Conservation (phyloP, 2,113 vertebrate species). For the Chrysochloris asiatica region DNA sequence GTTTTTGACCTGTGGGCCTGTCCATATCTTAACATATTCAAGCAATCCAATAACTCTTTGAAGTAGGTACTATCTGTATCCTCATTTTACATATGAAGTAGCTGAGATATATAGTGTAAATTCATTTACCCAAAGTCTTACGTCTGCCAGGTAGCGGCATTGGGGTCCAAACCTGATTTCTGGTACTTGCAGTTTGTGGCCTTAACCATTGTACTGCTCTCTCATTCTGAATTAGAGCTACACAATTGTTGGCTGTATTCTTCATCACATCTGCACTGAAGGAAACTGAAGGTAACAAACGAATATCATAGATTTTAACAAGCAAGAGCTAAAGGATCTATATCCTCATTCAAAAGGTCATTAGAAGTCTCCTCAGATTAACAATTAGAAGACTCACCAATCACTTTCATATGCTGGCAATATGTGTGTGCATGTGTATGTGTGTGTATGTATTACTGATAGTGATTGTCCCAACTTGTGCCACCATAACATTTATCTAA, state of each 20-base stretch:
- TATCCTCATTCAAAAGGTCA: neutral
- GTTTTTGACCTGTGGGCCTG: neutral
- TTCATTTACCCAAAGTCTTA: neutral
- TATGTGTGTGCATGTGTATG: neutral
- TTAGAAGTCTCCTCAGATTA: neutral
- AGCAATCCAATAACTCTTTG: neutral
- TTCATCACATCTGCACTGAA: neutral
- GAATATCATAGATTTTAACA: accelerated
- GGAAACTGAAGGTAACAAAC: neutral
- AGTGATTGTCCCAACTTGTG: neutral
- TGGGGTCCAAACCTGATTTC: neutral
- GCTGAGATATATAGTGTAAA: neutral
- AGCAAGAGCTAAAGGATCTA: neutral
- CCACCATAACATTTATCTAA: neutral
- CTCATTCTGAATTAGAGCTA: neutral
- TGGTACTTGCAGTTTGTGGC: neutral
- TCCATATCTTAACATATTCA: neutral
- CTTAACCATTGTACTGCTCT: neutral
- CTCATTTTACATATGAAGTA: neutral
- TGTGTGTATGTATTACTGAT: neutral
- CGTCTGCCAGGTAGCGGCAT: neutral
- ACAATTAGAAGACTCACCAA: neutral
- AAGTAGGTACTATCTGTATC: neutral
- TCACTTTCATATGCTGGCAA: neutral
- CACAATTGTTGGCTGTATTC: neutral